These are phyloP conservation scores for Brachionus calyciflorus DNA, from an alignment of 1,140 invertebrate genomes.

Conservation along the genomic window DNA sequence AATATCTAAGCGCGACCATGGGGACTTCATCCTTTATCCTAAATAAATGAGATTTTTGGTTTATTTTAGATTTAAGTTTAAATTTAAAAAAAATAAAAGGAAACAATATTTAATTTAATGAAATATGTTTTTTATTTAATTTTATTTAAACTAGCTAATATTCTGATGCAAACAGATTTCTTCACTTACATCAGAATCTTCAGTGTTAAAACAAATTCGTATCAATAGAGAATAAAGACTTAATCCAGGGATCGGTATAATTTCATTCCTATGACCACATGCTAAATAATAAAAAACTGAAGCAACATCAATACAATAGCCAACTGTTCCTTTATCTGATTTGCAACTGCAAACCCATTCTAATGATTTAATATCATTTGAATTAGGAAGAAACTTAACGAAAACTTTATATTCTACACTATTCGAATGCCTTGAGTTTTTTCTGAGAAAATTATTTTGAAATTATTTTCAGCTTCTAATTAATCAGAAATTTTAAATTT, in stretches of 20 bases:
- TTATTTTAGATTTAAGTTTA: neutral
- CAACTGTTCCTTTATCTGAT: too few relatives aligned
- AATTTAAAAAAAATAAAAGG: neutral
- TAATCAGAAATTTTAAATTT: neutral
- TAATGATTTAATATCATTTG: neutral
- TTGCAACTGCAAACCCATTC: neutral
- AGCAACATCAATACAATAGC: neutral
- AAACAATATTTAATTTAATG: neutral
- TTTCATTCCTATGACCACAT: conserved; percentile 19
- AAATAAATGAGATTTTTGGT: neutral
- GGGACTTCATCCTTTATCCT: neutral
- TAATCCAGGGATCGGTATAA: neutral
- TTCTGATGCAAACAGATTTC: neutral
- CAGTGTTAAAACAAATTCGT: neutral
- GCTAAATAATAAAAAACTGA: neutral
- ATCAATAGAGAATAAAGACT: neutral
- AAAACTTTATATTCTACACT: conserved; percentile 12
- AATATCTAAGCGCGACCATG: conserved; percentile 1
- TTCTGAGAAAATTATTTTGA: conserved; percentile 3
- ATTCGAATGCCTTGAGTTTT: neutral
- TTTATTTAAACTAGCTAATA: conserved; percentile 4
- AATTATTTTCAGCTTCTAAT: neutral
- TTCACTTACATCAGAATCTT: neutral
- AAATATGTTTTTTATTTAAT: neutral
- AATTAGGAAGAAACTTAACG: neutral